A percentile compares a stretch with the other conserved stretches of the same genome.
These are phyloP conservation scores for Marisa cornuarietis DNA, from an alignment of 1,140 invertebrate genomes.

Conservation along the genomic window DNA sequence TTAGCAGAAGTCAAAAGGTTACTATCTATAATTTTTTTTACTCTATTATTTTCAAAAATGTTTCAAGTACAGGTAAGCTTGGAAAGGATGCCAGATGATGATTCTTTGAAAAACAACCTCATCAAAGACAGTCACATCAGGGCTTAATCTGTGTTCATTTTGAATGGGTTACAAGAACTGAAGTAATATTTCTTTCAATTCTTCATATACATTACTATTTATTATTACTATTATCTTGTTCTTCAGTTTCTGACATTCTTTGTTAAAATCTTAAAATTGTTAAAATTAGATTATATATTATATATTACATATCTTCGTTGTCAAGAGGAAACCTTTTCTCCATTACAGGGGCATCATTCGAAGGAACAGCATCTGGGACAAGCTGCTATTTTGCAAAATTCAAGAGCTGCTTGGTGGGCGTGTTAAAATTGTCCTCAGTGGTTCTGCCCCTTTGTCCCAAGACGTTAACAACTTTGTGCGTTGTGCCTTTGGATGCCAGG, in stretches of 20 bases:
- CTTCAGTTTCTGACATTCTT: not conserved
- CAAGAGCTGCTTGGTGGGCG: slow-evolving; percentile 89
- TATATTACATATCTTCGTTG: not conserved
- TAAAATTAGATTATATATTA: too few relatives aligned
- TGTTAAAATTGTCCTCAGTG: slow-evolving; percentile 91
- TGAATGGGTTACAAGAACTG: too few relatives aligned
- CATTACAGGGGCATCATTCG: slow-evolving; percentile 70
- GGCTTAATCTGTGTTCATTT: too few relatives aligned
- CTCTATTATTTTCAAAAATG: too few relatives aligned
- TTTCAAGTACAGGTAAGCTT: too few relatives aligned
- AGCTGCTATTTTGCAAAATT: slow-evolving; percentile 89
- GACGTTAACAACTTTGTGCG: slow-evolving; percentile 94
- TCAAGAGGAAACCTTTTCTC: slow-evolving; percentile 63
- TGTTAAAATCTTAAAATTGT: not conserved
- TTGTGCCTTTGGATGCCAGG: slow-evolving; percentile 92
- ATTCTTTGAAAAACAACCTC: too few relatives aligned
- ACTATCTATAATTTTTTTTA: not conserved
- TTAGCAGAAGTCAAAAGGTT: slow-evolving; percentile 52
- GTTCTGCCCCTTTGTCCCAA: slow-evolving; percentile 90
- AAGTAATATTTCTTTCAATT: too few relatives aligned
- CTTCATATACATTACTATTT: not conserved
- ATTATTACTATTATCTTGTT: slow-evolving; percentile 8
- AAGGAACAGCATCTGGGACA: slow-evolving; percentile 71
- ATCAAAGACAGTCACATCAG: too few relatives aligned
- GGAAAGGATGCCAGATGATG: too few relatives aligned